Conservation (phyloP, 1,140 invertebrate genomes). For the Choristoneura fumiferana region DNA sequence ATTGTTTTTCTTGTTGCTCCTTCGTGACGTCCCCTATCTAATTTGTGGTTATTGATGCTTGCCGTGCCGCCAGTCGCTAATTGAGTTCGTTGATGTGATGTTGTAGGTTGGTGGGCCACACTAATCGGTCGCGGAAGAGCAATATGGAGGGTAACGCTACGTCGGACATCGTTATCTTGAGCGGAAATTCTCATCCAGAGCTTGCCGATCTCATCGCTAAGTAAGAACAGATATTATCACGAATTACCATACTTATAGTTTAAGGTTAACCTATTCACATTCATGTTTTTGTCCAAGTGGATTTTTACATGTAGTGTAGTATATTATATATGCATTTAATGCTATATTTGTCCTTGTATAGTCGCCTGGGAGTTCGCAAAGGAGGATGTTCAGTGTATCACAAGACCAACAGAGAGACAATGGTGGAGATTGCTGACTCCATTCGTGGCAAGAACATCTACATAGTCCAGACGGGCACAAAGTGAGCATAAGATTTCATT, state of each 20-base stretch:
- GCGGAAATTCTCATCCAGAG: slow-evolving; percentile 97
- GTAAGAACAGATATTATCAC: slow-evolving; percentile 79
- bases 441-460: slow-evolving; percentile 97
- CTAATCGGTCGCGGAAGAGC: slow-evolving; percentile 58
- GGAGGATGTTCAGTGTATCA: slow-evolving; percentile 96
- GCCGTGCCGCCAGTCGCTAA: slow-evolving; percentile 8
- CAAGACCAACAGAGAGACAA: slow-evolving; percentile 96
- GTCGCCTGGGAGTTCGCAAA: slow-evolving; percentile 92
- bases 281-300: slow-evolving; percentile 8
- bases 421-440: slow-evolving; percentile 97
- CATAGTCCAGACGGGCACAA: slow-evolving; percentile 97
- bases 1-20: slow-evolving; percentile 74
- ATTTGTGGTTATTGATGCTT: slow-evolving; percentile 25
- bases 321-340: too few species aligned
- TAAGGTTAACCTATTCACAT: slow-evolving; percentile 1
- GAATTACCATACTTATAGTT: not conserved
- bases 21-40: slow-evolving; percentile 41
- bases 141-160: slow-evolving; percentile 86
- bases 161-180: slow-evolving; percentile 93
- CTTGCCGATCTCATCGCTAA: slow-evolving; percentile 93
- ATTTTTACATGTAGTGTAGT: too few species aligned
- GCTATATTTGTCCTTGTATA: slow-evolving; percentile 55
- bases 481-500: slow-evolving; percentile 81
- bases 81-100: slow-evolving; percentile 26
- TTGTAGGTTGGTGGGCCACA: slow-evolving; percentile 65